Percentiles rank a stretch among this genome's conserved stretches.
Evolutionary conservation across 2,888 invertebrate species (phyloP).

Genomic region (Microchrysa polita): DNA sequence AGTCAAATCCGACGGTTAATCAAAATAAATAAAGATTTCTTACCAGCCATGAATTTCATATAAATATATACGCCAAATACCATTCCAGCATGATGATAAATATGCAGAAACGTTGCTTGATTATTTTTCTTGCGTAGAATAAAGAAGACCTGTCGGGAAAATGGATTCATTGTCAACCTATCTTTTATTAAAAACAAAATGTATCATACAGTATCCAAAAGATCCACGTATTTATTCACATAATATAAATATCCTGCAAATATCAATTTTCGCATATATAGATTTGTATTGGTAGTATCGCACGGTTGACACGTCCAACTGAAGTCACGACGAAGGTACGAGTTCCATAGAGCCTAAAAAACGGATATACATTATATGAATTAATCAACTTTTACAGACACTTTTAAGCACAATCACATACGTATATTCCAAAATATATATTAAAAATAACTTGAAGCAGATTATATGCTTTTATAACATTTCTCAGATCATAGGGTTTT

Average conservation of each 20-base stretch:
- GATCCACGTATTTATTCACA: conserved; percentile 35
- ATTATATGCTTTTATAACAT: conserved; percentile 75
- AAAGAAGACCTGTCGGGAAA: conserved; percentile 70
- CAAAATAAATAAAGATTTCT: too few species aligned
- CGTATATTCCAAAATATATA: conserved; percentile 51
- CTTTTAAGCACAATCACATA: conserved; percentile 45
- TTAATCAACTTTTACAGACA: not conserved
- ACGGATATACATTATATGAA: not conserved
- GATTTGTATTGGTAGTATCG: conserved; percentile 26
- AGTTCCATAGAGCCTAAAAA: conserved; percentile 34
- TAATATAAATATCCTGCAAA: conserved; percentile 33
- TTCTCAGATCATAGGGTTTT: conserved; percentile 72
- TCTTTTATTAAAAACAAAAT: not conserved
- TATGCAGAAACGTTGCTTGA: conserved; percentile 85
- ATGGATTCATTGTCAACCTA: too few species aligned
- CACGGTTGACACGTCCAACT: conserved; percentile 34
- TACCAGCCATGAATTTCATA: conserved; percentile 69
- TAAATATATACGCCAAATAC: conserved; percentile 72
- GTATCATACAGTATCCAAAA: conserved; percentile 40
- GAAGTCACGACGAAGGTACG: conserved; percentile 34
- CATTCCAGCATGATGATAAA: conserved; percentile 89
- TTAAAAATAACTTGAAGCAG: conserved; percentile 66
- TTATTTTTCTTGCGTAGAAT: conserved; percentile 81
- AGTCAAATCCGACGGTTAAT: too few species aligned
- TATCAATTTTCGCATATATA: conserved; percentile 34